phyloP scores from a whole-genome alignment of 2,888 invertebrate species.

The Lasioglossum leucozonium region DNA sequence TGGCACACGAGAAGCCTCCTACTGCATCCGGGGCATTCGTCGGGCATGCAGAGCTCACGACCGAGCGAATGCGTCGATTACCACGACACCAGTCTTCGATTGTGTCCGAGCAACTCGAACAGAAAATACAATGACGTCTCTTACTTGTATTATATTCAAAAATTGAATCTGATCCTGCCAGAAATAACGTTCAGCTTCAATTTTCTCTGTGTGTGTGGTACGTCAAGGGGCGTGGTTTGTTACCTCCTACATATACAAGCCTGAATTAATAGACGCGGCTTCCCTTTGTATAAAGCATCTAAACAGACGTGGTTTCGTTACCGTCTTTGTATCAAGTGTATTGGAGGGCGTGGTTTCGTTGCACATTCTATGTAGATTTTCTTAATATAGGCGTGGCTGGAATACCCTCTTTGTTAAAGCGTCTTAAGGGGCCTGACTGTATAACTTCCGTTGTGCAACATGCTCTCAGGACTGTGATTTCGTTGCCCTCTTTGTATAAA shows the following conservation, averaged over 20 bases:
- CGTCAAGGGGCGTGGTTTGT: background rate
- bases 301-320: background rate
- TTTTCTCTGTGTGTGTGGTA: background rate
- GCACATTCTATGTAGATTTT: background rate
- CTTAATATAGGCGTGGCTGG: background rate
- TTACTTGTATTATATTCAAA: too few species aligned
- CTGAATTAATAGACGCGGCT: background rate
- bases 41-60: constrained; percentile 34
- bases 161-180: background rate
- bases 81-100: constrained; percentile 20
- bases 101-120: constrained; percentile 14
- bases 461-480: background rate
- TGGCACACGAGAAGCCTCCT: constrained; percentile 57
- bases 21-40: constrained; percentile 60
- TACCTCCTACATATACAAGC: background rate
- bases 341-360: background rate
- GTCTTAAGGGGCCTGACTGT: background rate
- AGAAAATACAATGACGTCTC: background rate
- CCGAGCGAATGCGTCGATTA: constrained; percentile 54
- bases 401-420: background rate
- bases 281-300: background rate
- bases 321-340: background rate
- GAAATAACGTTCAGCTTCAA: background rate
- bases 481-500: background rate
- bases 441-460: background rate